Evolutionary conservation across 2,888 invertebrate species (phyloP).

Genomic region (Nymphalis urticae): DNA sequence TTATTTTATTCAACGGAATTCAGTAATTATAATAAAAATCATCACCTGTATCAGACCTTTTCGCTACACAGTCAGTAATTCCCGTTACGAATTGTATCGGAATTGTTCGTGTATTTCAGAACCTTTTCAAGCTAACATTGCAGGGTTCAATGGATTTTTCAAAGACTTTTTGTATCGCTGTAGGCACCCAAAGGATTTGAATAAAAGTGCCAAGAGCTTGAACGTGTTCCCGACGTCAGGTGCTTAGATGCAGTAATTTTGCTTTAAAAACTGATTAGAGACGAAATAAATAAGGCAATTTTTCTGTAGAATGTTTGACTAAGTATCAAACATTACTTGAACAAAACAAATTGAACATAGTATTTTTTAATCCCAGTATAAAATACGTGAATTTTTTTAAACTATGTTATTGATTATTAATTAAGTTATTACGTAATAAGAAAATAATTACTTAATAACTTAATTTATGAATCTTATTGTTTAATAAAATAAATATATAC

Average conservation of each 20-base stretch:
- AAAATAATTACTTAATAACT: too few species aligned
- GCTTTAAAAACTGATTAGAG: constrained; percentile 3
- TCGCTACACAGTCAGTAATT: constrained; percentile 6
- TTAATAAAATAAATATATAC: too few species aligned
- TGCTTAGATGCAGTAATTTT: constrained; percentile 5
- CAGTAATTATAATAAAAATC: not conserved
- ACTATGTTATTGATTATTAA: too few species aligned
- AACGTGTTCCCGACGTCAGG: constrained; percentile 29
- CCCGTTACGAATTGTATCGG: constrained; percentile 19
- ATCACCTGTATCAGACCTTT: not conserved
- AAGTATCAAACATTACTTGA: too few species aligned
- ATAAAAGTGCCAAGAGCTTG: constrained; percentile 32
- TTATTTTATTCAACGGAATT: too few species aligned
- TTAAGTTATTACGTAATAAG: too few species aligned
- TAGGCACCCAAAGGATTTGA: constrained; percentile 40
- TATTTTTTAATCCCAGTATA: too few species aligned
- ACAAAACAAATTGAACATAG: too few species aligned
- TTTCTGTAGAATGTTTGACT: not conserved
- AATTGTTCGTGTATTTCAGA: constrained; percentile 20
- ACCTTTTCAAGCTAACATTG: constrained; percentile 34
- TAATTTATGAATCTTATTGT: too few species aligned
- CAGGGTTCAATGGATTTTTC: constrained; percentile 40
- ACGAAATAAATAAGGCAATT: not conserved
- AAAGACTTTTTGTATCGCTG: constrained; percentile 43
- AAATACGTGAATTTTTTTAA: too few species aligned